These are phyloP conservation scores for Portunus trituberculatus DNA, from an alignment of 1,140 invertebrate genomes.

Conservation along the genomic window DNA sequence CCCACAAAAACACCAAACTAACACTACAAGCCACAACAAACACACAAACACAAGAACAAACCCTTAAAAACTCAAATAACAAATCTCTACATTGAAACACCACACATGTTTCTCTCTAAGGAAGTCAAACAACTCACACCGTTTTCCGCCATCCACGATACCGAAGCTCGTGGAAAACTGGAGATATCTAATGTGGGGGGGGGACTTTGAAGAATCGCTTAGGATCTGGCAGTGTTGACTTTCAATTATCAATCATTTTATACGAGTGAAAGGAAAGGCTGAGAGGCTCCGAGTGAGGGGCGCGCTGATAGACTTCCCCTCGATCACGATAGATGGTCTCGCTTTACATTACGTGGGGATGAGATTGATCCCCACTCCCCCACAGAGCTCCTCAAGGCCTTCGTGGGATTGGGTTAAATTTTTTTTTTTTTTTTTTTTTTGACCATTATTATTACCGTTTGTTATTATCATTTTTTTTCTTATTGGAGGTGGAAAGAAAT, in stretches of 20 bases:
- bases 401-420: too few species aligned
- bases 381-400: not conserved
- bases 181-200: not conserved
- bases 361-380: too few species aligned
- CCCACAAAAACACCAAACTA: too few species aligned
- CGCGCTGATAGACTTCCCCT: not conserved
- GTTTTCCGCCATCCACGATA: not conserved
- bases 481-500: too few species aligned
- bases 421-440: too few species aligned
- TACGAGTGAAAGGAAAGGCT: slow-evolving; percentile 9
- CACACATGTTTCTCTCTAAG: too few species aligned
- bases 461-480: too few species aligned
- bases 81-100: too few species aligned
- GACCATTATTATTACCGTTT: too few species aligned
- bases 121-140: not conserved
- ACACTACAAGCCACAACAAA: too few species aligned
- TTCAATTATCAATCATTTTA: slow-evolving; percentile 24
- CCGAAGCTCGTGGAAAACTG: not conserved
- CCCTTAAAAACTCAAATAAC: too few species aligned
- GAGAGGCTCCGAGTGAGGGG: not conserved
- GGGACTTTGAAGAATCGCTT: not conserved
- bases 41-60: too few species aligned
- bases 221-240: not conserved
- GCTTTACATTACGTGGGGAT: not conserved
- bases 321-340: not conserved